Evolutionary conservation across 2,113 vertebrate genomes (phyloP).

Genomic region (Crotophaga sulcirostris): DNA sequence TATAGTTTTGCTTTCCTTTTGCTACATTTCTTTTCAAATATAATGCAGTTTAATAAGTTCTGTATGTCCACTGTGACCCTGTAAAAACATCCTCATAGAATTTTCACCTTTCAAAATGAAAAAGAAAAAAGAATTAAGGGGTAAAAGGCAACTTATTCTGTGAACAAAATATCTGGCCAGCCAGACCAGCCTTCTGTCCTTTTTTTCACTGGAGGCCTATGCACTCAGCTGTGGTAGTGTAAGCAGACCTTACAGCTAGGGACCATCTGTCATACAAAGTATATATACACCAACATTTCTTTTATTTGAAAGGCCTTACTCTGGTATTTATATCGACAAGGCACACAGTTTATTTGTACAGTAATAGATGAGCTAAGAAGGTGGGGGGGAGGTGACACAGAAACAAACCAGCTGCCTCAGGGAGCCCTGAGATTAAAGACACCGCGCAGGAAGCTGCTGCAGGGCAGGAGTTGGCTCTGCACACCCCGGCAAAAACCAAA

Average conservation of each 20-base stretch:
- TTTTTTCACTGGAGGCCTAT: not conserved
- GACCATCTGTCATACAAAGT: not conserved
- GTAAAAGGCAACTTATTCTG: not conserved
- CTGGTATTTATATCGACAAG: not conserved
- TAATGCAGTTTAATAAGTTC: not conserved
- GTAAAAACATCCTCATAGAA: not conserved
- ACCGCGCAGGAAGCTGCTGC: fast-evolving
- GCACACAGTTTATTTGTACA: conserved; percentile 1
- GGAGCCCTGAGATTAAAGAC: not conserved
- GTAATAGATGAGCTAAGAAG: not conserved
- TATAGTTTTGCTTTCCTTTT: not conserved
- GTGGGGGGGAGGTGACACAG: not conserved
- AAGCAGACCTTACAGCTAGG: conserved; percentile 14
- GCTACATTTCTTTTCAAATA: not conserved
- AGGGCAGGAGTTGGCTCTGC: not conserved
- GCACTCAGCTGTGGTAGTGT: not conserved
- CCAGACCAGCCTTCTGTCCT: not conserved
- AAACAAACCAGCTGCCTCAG: not conserved
- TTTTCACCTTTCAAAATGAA: not conserved
- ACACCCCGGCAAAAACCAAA: not conserved
- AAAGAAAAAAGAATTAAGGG: not conserved
- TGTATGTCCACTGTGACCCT: not conserved
- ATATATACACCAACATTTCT: not conserved
- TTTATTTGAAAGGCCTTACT: not conserved
- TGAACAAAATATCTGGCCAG: not conserved